These are phyloP conservation scores for Lasioglossum zephyrum DNA, from an alignment of 2,888 invertebrate genomes.

Conservation along the genomic window DNA sequence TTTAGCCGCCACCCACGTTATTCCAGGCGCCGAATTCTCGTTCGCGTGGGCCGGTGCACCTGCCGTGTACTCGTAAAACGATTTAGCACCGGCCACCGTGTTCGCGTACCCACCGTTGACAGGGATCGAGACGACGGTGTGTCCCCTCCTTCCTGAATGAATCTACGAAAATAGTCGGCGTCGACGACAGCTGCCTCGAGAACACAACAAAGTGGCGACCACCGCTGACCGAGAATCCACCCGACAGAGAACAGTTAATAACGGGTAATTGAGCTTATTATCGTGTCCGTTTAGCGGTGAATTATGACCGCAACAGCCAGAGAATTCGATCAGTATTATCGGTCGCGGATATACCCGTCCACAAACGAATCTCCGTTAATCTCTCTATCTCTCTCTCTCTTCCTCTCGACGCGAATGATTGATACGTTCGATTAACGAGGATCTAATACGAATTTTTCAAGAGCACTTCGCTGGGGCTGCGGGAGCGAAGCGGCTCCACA, in stretches of 20 bases:
- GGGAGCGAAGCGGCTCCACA: not conserved
- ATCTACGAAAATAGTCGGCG: conserved; percentile 39
- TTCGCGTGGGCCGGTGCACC: conserved; percentile 66
- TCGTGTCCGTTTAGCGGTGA: conserved; percentile 58
- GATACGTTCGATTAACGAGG: conserved; percentile 19
- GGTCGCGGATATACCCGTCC: conserved; percentile 9
- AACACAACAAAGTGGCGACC: conserved; percentile 26
- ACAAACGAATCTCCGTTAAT: conserved; percentile 27
- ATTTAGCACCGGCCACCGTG: conserved; percentile 31
- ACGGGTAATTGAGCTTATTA: conserved; percentile 66
- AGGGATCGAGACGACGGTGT: not conserved
- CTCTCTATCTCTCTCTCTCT: not conserved
- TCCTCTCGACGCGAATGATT: conserved; percentile 22
- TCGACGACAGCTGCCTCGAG: conserved; percentile 26
- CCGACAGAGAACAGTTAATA: conserved; percentile 41
- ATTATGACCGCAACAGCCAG: conserved; percentile 33
- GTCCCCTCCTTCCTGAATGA: conserved; percentile 44
- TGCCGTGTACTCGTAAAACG: conserved; percentile 52
- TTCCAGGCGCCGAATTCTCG: conserved; percentile 66
- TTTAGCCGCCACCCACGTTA: conserved; percentile 70
- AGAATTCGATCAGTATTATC: conserved; percentile 34
- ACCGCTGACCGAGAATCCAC: not conserved
- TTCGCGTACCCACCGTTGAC: not conserved
- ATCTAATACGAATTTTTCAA: not conserved
- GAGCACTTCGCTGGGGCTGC: not conserved